These are phyloP conservation scores for Scarus forsteni DNA, from an alignment of 2,797 vertebrate species.

Conservation along the genomic window DNA sequence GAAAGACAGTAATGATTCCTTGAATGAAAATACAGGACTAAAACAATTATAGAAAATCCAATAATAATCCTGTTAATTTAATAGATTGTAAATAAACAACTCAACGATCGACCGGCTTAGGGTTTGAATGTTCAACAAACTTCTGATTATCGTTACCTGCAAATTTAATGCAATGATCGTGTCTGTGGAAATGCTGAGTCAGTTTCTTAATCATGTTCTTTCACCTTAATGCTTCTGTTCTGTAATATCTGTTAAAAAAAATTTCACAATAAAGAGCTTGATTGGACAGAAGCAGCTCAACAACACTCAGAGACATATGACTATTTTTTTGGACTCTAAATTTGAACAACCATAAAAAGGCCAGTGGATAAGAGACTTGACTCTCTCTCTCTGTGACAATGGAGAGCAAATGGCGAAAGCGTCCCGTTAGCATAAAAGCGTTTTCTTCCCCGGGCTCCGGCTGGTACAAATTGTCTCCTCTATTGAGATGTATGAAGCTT, in stretches of 20 bases:
- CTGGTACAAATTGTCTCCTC: constrained; percentile 42
- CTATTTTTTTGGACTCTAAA: neutral
- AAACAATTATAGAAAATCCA: too few species aligned
- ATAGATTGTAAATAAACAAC: too few species aligned
- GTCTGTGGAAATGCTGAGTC: neutral
- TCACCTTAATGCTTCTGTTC: too few species aligned
- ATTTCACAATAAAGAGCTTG: neutral
- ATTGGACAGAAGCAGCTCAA: neutral
- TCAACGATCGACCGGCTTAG: too few species aligned
- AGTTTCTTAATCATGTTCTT: too few species aligned
- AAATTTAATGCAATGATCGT: too few species aligned
- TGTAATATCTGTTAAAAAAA: neutral
- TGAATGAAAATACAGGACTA: too few species aligned
- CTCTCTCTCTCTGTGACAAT: constrained; percentile 6
- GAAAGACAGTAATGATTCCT: too few species aligned
- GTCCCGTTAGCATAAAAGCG: constrained; percentile 1
- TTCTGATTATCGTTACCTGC: too few species aligned
- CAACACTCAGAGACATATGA: neutral
- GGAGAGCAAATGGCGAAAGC: constrained; percentile 16
- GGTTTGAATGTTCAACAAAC: too few species aligned
- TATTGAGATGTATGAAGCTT: constrained; percentile 52
- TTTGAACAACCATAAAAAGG: constrained; percentile 3
- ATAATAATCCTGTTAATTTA: too few species aligned
- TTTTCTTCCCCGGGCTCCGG: constrained; percentile 9
- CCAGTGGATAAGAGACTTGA: neutral